These are phyloP conservation scores for Nasonia longicornis DNA, from an alignment of 1,140 invertebrate species.

Conservation along the genomic window DNA sequence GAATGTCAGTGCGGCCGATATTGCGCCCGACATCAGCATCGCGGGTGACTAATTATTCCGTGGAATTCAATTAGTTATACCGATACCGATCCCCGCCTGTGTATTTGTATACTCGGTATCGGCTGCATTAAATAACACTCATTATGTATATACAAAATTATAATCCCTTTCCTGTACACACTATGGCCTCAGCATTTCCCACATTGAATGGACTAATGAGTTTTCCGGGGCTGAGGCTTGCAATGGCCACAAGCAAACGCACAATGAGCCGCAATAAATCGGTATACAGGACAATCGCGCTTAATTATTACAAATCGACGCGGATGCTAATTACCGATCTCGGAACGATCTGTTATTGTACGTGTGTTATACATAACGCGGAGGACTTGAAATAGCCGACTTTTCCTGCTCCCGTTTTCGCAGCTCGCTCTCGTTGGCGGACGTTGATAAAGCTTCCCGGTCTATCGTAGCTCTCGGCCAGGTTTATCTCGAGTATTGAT, in stretches of 20 bases:
- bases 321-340: conserved; percentile 17
- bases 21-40: not conserved
- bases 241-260: not conserved
- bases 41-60: conserved; percentile 8
- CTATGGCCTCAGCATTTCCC: not conserved
- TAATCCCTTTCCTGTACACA: not conserved
- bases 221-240: not conserved
- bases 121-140: not conserved
- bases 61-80: not conserved
- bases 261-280: conserved; percentile 15
- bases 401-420: not conserved
- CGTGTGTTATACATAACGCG: not conserved
- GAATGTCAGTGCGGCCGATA: conserved; percentile 7
- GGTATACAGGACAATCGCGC: not conserved
- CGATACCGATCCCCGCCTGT: not conserved
- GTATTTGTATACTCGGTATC: not conserved
- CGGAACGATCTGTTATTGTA: not conserved
- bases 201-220: not conserved
- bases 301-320: conserved; percentile 39
- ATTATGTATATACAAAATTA: not conserved
- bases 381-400: not conserved
- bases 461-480: not conserved
- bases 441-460: conserved; percentile 15
- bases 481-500: not conserved
- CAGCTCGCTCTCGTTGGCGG: not conserved